phyloP scores from a whole-genome alignment of 2,113 vertebrate genomes.

The Trochalopteron elliotii region DNA sequence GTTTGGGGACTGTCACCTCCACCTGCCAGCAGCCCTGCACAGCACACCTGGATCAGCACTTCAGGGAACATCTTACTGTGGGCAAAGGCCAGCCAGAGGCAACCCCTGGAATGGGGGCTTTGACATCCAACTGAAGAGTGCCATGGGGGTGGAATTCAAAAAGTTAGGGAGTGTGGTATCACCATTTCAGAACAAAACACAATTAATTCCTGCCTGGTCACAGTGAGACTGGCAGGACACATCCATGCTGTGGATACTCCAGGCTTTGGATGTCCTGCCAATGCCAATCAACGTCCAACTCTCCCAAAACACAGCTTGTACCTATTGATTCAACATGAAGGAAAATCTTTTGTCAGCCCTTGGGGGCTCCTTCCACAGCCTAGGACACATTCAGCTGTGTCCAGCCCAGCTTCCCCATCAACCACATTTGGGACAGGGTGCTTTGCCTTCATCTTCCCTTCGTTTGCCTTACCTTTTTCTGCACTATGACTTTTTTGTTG shows the following conservation, averaged over 20 bases:
- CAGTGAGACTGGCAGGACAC: background rate
- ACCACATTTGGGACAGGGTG: background rate
- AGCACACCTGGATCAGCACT: background rate
- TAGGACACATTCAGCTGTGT: background rate
- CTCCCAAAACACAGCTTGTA: background rate
- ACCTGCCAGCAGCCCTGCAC: background rate
- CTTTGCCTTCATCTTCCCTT: background rate
- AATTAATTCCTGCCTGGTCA: background rate
- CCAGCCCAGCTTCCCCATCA: accelerated
- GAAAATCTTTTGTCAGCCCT: background rate
- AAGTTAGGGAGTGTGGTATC: accelerated
- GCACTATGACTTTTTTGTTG: background rate
- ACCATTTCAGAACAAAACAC: background rate
- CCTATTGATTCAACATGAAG: background rate
- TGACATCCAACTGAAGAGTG: background rate
- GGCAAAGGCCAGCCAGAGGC: background rate
- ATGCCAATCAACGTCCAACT: background rate
- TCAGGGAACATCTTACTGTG: background rate
- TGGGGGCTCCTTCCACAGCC: background rate
- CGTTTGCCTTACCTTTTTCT: background rate
- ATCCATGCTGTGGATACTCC: accelerated
- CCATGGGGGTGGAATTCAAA: background rate
- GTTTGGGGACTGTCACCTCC: background rate
- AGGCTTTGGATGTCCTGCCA: background rate
- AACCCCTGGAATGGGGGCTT: background rate